A percentile compares a stretch with the other conserved stretches of the same genome.
Conservation (phyloP, 2,113 vertebrate species). For the Nannobrachium achirus region DNA sequence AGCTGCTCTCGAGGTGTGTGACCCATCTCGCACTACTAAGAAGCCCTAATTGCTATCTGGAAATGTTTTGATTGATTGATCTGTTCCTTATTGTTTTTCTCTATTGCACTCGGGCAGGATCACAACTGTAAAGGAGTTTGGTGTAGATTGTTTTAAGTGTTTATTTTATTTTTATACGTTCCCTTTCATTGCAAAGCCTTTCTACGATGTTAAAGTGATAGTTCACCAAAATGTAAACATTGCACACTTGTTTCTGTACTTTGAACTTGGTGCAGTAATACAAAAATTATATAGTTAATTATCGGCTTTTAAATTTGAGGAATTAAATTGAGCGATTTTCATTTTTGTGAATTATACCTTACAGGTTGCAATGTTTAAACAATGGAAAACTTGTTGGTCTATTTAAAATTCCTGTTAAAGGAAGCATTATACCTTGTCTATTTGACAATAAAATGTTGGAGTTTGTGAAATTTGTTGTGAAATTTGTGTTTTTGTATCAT, state of each 20-base stretch:
- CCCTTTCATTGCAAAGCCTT: constrained; percentile 47
- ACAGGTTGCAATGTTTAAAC: constrained; percentile 36
- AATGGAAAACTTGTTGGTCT: constrained; percentile 33
- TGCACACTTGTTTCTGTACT: constrained; percentile 5
- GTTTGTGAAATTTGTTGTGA: not conserved
- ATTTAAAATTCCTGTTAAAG: constrained; percentile 66
- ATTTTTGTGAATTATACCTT: constrained; percentile 7
- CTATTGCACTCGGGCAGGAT: constrained; percentile 26
- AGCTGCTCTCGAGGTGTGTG: constrained; percentile 47
- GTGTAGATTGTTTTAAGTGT: constrained; percentile 36
- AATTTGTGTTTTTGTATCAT: too few species aligned
- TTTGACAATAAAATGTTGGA: constrained; percentile 73
- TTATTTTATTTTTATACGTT: constrained; percentile 42
- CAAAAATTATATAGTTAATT: not conserved
- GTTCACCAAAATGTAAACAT: constrained; percentile 15
- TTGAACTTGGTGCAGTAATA: constrained; percentile 1
- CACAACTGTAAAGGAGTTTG: constrained; percentile 28
- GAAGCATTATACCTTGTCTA: constrained; percentile 72
- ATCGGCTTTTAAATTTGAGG: not conserved
- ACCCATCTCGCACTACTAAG: constrained; percentile 19
- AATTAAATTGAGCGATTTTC: constrained; percentile 3
- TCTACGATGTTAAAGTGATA: constrained; percentile 49
- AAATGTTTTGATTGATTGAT: constrained; percentile 27
- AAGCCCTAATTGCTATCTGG: constrained; percentile 54
- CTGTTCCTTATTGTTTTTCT: constrained; percentile 10